These are phyloP conservation scores for Ischnus inquisitorius DNA, from an alignment of 2,888 invertebrate genomes.

Conservation along the genomic window DNA sequence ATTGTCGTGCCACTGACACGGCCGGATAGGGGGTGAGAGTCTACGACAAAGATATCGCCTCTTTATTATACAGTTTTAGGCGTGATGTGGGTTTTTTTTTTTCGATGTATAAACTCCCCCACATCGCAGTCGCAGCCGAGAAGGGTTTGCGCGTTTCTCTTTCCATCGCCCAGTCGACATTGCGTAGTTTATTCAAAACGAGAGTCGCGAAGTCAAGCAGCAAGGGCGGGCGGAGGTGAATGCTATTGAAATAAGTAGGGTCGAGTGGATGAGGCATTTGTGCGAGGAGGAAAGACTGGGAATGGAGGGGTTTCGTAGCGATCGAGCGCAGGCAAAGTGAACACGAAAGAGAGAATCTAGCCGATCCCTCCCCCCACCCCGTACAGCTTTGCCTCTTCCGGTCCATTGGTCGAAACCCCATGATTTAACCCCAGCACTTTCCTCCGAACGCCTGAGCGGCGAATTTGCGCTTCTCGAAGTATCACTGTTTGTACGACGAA, in stretches of 20 bases:
- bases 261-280: conserved; percentile 79
- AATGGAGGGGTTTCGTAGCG: conserved; percentile 40
- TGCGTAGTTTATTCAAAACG: conserved; percentile 80
- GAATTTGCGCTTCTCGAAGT: not conserved
- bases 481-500: not conserved
- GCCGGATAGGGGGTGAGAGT: not conserved
- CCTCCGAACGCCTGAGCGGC: conserved; percentile 73
- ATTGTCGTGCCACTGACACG: not conserved
- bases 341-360: conserved; percentile 14
- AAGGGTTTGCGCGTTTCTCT: conserved; percentile 5
- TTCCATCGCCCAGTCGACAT: conserved; percentile 65
- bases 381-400: conserved; percentile 76
- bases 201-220: conserved; percentile 72
- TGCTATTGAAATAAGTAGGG: conserved; percentile 84
- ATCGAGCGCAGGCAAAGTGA: conserved; percentile 28
- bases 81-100: not conserved
- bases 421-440: conserved; percentile 82
- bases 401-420: conserved; percentile 81
- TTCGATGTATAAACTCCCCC: too few relatives aligned
- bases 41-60: conserved; percentile 8
- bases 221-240: conserved; percentile 72
- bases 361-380: conserved; percentile 10
- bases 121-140: not conserved
- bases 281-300: conserved; percentile 66
- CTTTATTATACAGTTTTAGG: conserved; percentile 1